These are phyloP conservation scores for Conus ventricosus DNA, from an alignment of 1,140 invertebrate species.

Conservation along the genomic window DNA sequence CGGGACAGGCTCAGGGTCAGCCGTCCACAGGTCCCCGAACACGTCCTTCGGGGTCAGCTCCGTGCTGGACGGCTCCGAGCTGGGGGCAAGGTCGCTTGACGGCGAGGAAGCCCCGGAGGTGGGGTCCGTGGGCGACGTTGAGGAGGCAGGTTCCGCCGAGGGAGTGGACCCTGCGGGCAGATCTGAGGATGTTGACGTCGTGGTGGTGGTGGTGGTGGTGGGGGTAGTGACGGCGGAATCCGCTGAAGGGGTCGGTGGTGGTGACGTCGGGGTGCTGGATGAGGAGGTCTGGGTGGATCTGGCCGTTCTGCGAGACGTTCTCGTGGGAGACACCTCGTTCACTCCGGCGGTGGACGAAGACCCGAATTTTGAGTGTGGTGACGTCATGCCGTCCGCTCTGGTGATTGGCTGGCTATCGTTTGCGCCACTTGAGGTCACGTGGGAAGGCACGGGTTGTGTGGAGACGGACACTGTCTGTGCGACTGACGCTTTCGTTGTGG, in stretches of 20 bases:
- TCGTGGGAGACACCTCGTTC: not conserved
- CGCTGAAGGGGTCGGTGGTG: not conserved
- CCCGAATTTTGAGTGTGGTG: not conserved
- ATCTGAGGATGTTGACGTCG: not conserved
- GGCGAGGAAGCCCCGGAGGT: not conserved
- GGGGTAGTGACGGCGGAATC: not conserved
- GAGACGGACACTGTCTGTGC: not conserved
- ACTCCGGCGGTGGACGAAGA: not conserved
- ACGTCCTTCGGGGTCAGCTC: not conserved
- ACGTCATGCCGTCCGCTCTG: not conserved
- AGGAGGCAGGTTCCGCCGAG: not conserved
- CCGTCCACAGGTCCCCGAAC: not conserved
- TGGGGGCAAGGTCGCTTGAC: not conserved
- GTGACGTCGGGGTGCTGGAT: not conserved
- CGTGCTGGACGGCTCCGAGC: not conserved
- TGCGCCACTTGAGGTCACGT: not conserved
- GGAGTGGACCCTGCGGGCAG: not conserved
- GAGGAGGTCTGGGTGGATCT: not conserved
- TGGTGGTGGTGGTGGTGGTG: not conserved
- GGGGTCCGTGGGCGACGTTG: not conserved
- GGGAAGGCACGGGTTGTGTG: not conserved
- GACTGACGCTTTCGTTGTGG: not conserved
- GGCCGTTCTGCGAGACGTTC: not conserved
- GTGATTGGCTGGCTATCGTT: not conserved
- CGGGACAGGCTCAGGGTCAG: not conserved